Evolutionary conservation across 2,113 vertebrate species (phyloP), one percentile per base, ranked within the genome.

Genomic region (Nematolebias whitei): DNA sequence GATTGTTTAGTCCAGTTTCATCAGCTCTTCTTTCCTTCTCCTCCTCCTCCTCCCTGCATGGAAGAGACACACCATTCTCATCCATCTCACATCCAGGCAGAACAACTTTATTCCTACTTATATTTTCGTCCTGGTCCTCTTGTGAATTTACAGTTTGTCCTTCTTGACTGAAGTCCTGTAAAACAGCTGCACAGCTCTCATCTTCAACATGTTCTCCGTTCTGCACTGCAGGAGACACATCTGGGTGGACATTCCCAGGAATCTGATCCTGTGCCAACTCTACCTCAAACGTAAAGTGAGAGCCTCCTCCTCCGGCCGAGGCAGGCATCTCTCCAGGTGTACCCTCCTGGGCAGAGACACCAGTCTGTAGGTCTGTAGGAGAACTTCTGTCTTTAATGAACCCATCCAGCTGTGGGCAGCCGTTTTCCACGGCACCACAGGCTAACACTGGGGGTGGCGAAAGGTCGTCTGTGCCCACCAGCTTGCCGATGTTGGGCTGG

Each of bases 401-500:
- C 19, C 67, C 79, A 2, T 77, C 85, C 18, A 70, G 69, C 22
- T 56, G 79, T 11, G 86, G 78, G 60, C 79, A 79, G 12, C 88
- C 87, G 13, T 92, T 92, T 75, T 91, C 86, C 58, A 87, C 75
- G 0, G 69, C 86, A 75, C 79, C 82, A 64, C 87, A 79, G 83
- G 85, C 90, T 76, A 82, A 92, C 89, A 88, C 90, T 74, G 81
- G 70, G 20, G 82, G 61, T 16, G 85, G 74, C 12, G 69, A 86
- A 20, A 78, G 65, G 47, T 90, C 78, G 20, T 91, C 89, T 1
- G 79, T 63, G 38, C 90, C 89, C 82, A 93, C 90, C 83, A 93
- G 86, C 69, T 93, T 93, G 71, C 91, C 92, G 19, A 92, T 93
- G 68, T 93, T 93, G 52, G 91, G 91, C 79, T 93, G 92, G 12